Evolutionary conservation across 2,113 vertebrate species (phyloP), one percentile per base, ranked within the genome.

Genomic region (Calyptomena viridis): DNA sequence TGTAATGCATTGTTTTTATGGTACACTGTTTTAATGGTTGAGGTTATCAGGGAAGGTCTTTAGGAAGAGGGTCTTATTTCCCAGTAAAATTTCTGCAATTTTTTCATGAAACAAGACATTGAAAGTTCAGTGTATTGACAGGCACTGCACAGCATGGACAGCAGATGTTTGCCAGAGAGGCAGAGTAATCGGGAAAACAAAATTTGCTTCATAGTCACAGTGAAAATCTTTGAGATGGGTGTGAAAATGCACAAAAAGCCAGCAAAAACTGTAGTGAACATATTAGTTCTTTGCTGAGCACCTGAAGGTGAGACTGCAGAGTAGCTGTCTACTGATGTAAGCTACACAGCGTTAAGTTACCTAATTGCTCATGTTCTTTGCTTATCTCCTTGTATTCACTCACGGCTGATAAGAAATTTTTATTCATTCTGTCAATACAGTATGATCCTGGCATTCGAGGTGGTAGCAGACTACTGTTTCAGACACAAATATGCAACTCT

Each of bases 331-430:
- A 21, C 68, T 81, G 52, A 73, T 81, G 58, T 78, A 81, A 84
- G 77, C 30, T n/a, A 40, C 87, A 56, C 23, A 40, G 20, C 60
- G 52, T 72, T 91, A 88, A 73, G 53, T 79, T 71, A 72, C 46
- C 37, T 95, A 90, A 93, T 93, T 93, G 76, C 73, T 90, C 53
- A 4, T 77, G 85, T 81, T 55, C 50, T 93, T 95, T 91, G 35
- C 75, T 96, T 88, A 90, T 86, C 88, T 90, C 40, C 85, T 92
- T 84, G 79, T 84, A 69, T 71, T 88, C 16, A 4, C 27, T 55
- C 5, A 10, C 0, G 0, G 17, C 47, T 86, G 76, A 94, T 86
- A 93, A 94, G 44, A 50, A 76, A 68, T 86, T 96, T 94, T 92
- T 94, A 81, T 75, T 93, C 73, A 22, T 78, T 87, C 44, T 72